Evolutionary conservation across 2,797 vertebrate species (phyloP).

Genomic region (Lithobates sylvaticus): DNA sequence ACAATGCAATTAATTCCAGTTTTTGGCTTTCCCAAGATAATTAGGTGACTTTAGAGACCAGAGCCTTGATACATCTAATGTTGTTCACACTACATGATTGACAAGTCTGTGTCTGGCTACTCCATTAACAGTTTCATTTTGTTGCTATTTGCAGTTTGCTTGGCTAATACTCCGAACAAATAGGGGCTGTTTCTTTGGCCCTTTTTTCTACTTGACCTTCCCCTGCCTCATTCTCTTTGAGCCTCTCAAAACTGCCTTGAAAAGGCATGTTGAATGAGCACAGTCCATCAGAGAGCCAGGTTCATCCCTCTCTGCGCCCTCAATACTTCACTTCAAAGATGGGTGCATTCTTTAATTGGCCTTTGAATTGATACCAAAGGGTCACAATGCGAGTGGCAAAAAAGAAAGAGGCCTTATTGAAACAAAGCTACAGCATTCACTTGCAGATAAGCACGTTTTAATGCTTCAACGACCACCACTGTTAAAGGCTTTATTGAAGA

Average conservation of each 20-base stretch:
- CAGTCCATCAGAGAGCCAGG: slow-evolving; percentile 97
- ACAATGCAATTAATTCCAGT: slow-evolving; percentile 86
- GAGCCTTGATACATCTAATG: slow-evolving; percentile 79
- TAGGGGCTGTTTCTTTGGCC: slow-evolving; percentile 96
- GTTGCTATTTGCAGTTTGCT: slow-evolving; percentile 94
- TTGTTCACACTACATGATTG: slow-evolving; percentile 98
- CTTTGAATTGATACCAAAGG: slow-evolving; percentile 99
- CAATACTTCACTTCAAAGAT: slow-evolving; percentile 98
- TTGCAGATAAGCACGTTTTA: slow-evolving; percentile 99
- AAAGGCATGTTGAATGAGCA: slow-evolving; percentile 90
- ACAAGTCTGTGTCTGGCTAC: slow-evolving; percentile 98
- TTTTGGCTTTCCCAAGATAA: slow-evolving; percentile 85
- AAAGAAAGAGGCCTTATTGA: slow-evolving; percentile 99
- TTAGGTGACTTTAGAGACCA: slow-evolving; percentile 87
- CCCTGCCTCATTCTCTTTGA: slow-evolving; percentile 97
- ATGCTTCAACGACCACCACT: slow-evolving; percentile 87
- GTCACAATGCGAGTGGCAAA: slow-evolving; percentile 99
- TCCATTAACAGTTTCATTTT: slow-evolving; percentile 99
- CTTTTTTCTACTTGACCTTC: slow-evolving; percentile 99
- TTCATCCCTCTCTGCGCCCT: slow-evolving; percentile 91
- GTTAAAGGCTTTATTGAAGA: slow-evolving; percentile 79
- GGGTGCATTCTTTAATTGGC: slow-evolving; percentile 99
- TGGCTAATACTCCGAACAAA: slow-evolving; percentile 98
- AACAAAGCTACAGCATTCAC: slow-evolving; percentile 98
- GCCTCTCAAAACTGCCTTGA: slow-evolving; percentile 94